Base-by-base conservation (phyloP, 2,888 invertebrate species). In the Torymus tubicola region DNA sequence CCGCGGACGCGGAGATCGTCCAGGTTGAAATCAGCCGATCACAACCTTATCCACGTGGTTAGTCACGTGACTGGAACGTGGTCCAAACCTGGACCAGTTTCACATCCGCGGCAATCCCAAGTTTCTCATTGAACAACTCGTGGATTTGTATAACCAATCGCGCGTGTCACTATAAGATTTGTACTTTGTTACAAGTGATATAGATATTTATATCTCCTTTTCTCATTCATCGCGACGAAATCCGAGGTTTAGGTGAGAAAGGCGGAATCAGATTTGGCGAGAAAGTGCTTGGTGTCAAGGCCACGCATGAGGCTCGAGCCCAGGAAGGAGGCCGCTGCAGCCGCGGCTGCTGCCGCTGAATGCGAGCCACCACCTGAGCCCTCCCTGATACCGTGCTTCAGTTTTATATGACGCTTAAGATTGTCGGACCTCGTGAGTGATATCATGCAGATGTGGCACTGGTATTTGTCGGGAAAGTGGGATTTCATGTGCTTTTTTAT, bases 381-480 rank as follows among this genome's bases (percentile, higher is more conserved):
- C 78, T 90, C 90, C 83, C 88, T 86, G 83, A 89, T 87, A 63
- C 90, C 90, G 85, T 92, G 92, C 86, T 92, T 92, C 82, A 91
- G 88, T 84, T 91, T 91, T 85, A 92, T 92, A 84, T 92, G 92
- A 86, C 91, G 90, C 88, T 92, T 92, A 78, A 92, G 87, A 89
- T 92, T 92, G 87, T 92, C 92, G 83, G 91, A 92, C 85, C 92
- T 90, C 83, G 92, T 92, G 81, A 92, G 91, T 83, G 91, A 91
- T 87, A 91, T 91, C 87, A 90, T 89, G 86, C 92, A 92, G 84
- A 91, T 90, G 74, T 91, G 91, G 86, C 92, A 92, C 83, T 90
- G 90, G 86, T 91, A 90, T 84, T 91, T 91, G 85, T 90, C 91
- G 77, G 91, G 91, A 82, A 89, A 89, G 84, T 91, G 91, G 74